Evolutionary conservation across 2,888 invertebrate species (phyloP), one percentile per base, ranked within the genome.

Genomic region (Leptopterna dolabrata): DNA sequence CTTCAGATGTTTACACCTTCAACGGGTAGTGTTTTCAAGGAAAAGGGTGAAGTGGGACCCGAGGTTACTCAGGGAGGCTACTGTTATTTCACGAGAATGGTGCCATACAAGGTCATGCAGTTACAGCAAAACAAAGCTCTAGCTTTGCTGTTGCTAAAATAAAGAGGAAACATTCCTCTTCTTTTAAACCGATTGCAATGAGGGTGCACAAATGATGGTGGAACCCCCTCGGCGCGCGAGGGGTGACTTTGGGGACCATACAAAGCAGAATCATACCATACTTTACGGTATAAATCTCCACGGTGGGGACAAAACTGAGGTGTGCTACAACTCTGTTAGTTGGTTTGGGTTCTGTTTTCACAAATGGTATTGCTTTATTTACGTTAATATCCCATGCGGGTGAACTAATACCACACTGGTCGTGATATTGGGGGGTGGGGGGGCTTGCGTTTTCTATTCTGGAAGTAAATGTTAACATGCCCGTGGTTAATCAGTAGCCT

Each of bases 401-500:
- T 19, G 6, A 16, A 36, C 11, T 7, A 73, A 11, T 19, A 6
- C 2, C 30, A 73, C 0, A 73, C 16, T 73, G 73, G 7, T n/a
- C 36, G n/a, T 36, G 73, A 73, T 73, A 4, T 73, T 13, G 24
- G 19, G 24, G 63, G 63, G 16, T 13, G 24, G 19, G 24, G 63
- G 63, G 16, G 24, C 24, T 63, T 63, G 63, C 7, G 63, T 24
- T 63, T 4, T 1, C 24, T 63, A 51, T n/a, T 19, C 9, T 63
- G 1, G n/a, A 73, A 36, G 41, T 73, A 73, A 30, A 73, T 14
- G 2, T 71, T 71, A 30, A 36, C 73, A 73, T 73, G 73, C 73
- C 73, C 73, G 73, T 36, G 78, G 78, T 45, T 78, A 78, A 13
- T 43, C 24, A 29, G 27, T 45, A 70, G 24, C 36, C 83, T 83